phyloP scores from a whole-genome alignment of 2,113 vertebrate genomes.

The Choloepus hoffmanni region DNA sequence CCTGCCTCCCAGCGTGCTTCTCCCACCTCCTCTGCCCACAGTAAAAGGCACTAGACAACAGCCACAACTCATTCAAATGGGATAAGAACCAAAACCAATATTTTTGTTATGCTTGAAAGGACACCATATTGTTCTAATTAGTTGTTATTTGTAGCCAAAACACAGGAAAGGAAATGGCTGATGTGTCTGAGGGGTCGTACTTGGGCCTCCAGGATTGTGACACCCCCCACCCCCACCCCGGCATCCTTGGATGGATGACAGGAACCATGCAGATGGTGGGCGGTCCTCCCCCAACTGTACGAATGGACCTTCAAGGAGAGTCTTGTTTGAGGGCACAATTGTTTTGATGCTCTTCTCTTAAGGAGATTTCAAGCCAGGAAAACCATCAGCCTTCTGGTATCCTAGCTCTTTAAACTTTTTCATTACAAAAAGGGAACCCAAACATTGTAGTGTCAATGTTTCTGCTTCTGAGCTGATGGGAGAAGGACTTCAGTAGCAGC shows the following conservation, averaged over 20 bases:
- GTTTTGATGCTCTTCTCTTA: constrained; percentile 71
- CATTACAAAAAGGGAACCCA: constrained; percentile 31
- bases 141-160: constrained; percentile 59
- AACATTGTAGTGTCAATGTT: not conserved
- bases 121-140: constrained; percentile 72
- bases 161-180: constrained; percentile 53
- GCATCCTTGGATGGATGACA: not conserved
- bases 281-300: not conserved
- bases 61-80: constrained; percentile 17
- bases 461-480: not conserved
- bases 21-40: not conserved
- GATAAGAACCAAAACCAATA: constrained; percentile 48
- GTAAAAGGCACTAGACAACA: not conserved
- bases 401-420: constrained; percentile 67
- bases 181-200: not conserved
- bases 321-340: constrained; percentile 55
- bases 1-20: not conserved
- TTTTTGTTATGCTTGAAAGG: constrained; percentile 67
- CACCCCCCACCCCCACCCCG: not conserved
- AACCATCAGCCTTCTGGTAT: constrained; percentile 75
- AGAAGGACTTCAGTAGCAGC: too few relatives aligned
- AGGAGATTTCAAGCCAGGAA: constrained; percentile 73
- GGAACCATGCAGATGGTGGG: not conserved
- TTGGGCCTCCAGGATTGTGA: not conserved
- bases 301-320: not conserved